These are phyloP conservation scores for Enteromius anoplus DNA, from an alignment of 2,797 vertebrate species.

Conservation along the genomic window DNA sequence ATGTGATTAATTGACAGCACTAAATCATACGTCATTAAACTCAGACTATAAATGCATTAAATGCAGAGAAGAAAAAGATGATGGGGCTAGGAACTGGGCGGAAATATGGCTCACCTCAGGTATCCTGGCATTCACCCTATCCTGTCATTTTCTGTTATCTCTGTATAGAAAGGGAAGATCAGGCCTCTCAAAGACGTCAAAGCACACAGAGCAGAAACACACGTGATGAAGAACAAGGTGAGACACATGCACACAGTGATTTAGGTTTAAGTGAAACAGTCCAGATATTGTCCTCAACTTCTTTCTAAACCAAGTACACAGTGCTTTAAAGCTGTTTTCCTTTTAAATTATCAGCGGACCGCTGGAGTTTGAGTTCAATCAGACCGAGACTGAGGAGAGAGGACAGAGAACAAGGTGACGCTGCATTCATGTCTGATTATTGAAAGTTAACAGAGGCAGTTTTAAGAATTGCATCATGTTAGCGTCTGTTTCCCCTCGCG, in stretches of 20 bases:
- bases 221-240: constrained; percentile 37
- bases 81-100: background rate
- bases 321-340: background rate
- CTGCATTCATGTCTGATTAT: background rate
- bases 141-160: background rate
- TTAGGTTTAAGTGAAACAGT: background rate
- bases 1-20: too few relatives aligned
- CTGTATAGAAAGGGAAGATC: constrained; percentile 22
- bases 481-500: background rate
- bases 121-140: background rate
- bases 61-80: background rate
- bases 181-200: constrained; percentile 27
- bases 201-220: constrained; percentile 27
- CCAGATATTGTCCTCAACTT: background rate
- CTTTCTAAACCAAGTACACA: background rate
- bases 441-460: background rate
- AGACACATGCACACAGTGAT: background rate
- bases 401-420: constrained; percentile 41
- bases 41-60: background rate
- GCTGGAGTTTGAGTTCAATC: constrained; percentile 54
- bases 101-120: background rate
- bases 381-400: constrained; percentile 42
- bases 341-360: constrained; percentile 19
- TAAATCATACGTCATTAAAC: too few relatives aligned
- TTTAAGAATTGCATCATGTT: background rate